Percentiles rank a stretch among this genome's conserved stretches.
Conservation (phyloP, 2,888 invertebrate genomes). For the Tipula vernalis region DNA sequence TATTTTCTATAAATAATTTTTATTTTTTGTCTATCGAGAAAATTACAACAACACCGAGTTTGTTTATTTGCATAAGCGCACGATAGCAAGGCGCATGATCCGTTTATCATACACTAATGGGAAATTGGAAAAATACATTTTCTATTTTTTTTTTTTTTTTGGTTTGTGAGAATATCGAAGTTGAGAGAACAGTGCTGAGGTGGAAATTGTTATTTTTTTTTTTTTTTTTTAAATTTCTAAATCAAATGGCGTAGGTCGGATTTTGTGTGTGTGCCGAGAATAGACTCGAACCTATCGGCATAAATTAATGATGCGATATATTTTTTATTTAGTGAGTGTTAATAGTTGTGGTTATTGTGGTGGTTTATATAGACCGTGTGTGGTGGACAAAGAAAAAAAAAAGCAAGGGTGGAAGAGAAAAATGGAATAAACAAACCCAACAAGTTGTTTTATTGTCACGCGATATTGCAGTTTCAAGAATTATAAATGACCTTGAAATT, state of each 20-base stretch:
- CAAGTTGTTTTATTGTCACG: not conserved
- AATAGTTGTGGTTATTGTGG: not conserved
- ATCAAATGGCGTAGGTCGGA: not conserved
- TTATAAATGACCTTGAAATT: not conserved
- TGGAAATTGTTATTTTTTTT: not conserved
- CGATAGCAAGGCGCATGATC: not conserved
- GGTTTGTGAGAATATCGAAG: not conserved
- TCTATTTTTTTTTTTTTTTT: not conserved
- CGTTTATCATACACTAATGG: not conserved
- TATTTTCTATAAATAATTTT: not conserved
- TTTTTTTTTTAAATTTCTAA: not conserved
- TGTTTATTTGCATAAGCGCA: not conserved
- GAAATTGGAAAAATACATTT: not conserved
- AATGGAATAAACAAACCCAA: not conserved
- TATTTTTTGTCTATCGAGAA: not conserved
- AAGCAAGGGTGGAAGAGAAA: not conserved
- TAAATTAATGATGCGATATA: not conserved
- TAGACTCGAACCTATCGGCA: not conserved
- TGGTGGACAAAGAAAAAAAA: not conserved
- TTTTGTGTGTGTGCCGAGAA: not conserved
- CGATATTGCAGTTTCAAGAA: not conserved
- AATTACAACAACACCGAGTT: not conserved
- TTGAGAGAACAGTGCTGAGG: not conserved
- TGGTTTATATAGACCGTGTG: not conserved
- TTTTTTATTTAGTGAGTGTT: not conserved